phyloP scores from a whole-genome alignment of 2,113 vertebrate genomes.

The Ardeotis arabs region DNA sequence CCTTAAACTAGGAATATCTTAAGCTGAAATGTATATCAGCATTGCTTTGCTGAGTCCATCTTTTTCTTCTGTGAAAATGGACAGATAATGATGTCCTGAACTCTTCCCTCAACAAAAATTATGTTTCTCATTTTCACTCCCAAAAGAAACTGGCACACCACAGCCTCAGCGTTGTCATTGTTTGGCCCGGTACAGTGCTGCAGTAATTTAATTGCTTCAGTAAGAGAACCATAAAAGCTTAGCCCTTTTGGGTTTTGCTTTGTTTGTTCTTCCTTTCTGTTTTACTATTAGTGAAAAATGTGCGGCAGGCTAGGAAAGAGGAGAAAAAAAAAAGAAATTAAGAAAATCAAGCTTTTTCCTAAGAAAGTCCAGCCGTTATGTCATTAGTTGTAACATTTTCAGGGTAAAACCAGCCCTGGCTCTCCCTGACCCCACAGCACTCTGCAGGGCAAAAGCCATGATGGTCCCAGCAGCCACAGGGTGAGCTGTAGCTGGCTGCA shows the following conservation, averaged over 20 bases:
- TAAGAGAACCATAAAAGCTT: background rate
- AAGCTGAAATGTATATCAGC: background rate
- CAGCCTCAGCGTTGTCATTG: background rate
- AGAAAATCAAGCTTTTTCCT: background rate
- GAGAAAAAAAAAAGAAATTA: background rate
- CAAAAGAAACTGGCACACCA: background rate
- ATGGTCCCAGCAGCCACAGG: background rate
- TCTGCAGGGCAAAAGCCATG: background rate
- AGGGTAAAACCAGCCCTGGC: background rate
- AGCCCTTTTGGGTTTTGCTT: background rate
- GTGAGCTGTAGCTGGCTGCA: background rate
- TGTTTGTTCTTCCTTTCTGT: background rate
- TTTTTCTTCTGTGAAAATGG: background rate
- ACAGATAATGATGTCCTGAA: background rate
- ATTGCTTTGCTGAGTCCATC: background rate
- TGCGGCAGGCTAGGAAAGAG: background rate
- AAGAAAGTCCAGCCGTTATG: background rate
- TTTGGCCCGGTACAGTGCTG: background rate
- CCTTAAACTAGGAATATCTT: background rate
- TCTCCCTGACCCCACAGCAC: fast-evolving
- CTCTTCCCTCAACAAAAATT: background rate
- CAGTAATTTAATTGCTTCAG: background rate
- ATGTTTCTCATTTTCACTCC: background rate
- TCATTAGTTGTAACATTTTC: background rate
- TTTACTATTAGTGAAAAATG: background rate